A percentile compares a stretch with the other conserved stretches of the same genome.
Conservation (phyloP, 2,113 vertebrate genomes). For the Pipa parva region DNA sequence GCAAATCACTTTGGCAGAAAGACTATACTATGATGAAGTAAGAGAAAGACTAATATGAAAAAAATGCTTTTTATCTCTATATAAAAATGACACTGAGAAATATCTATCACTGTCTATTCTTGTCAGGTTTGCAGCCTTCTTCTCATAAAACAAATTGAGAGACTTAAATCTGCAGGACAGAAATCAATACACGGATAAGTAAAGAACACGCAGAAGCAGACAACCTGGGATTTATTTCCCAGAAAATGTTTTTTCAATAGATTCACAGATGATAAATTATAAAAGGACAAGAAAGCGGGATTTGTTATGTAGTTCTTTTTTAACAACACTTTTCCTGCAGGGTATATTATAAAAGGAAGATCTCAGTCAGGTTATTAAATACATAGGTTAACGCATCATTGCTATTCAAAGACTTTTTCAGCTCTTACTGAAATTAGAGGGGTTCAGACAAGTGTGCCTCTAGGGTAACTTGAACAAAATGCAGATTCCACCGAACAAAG, state of each 20-base stretch:
- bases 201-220: constrained; percentile 57
- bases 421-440: background rate
- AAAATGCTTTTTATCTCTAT: constrained; percentile 53
- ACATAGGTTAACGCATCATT: constrained; percentile 14
- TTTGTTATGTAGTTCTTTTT: constrained; percentile 51
- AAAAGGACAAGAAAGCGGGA: constrained; percentile 47
- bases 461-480: no score
- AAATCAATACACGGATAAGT: constrained; percentile 61
- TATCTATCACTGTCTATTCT: constrained; percentile 48
- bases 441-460: no score
- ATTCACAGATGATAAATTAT: constrained; percentile 60
- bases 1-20: constrained; percentile 41
- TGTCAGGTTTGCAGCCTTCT: constrained; percentile 49
- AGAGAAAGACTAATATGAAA: constrained; percentile 55
- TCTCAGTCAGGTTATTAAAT: constrained; percentile 1
- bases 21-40: constrained; percentile 43
- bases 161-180: constrained; percentile 58
- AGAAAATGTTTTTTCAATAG: constrained; percentile 58
- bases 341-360: constrained; percentile 2
- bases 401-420: background rate
- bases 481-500: no score
- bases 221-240: constrained; percentile 62
- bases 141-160: constrained; percentile 61
- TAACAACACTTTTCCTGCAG: constrained; percentile 38
- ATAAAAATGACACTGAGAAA: constrained; percentile 55